Evolutionary conservation across 2,797 vertebrate genomes (phyloP), one percentile per base, ranked within the genome.

Genomic region (Etheostoma nigrum): DNA sequence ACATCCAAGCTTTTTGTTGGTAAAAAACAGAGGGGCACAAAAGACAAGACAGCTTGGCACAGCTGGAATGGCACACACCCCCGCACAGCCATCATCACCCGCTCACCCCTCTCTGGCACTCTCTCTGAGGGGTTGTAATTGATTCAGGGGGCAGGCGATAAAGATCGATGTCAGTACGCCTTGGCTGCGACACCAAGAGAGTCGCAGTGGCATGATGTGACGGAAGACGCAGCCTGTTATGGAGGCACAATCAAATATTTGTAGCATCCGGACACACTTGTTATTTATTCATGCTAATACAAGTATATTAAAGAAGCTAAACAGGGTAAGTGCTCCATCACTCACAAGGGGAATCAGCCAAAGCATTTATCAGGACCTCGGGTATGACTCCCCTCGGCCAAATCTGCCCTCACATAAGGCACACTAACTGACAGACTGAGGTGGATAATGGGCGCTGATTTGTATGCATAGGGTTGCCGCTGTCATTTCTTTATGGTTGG

Each of bases 231-330:
- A 95, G 96, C 96, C 96, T 95, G 97, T 97, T 97, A 97, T 88
- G 86, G 94, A 96, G 95, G 96, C 96, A 95, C 96, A 98, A 98
- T 99, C 97, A 97, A 97, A 98, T 98, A 97, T 98, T 96, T 96
- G 97, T 96, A 96, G 96, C 96, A 96, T 96, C 94, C 95, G 93
- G 96, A 96, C 95, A 95, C 87, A 81, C 94, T 97, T 95, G 97
- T 98, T 97, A 98, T 96, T 98, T 98, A 98, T 98, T 97, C 96
- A 97, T 97, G 96, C 96, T 97, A 98, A 98, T 98, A 98, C 94
- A 96, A 97, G 97, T 97, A 97, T 97, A 98, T 97, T 97, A 98
- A 98, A 97, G 97, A 97, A 97, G 96, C 96, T 96, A 97, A 97
- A 97, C 96, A 95, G 96, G 95, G 95, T 97, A 96, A 95, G 95